phyloP scores from a whole-genome alignment of 2,797 vertebrate genomes.

The Trematomus bernacchii region DNA sequence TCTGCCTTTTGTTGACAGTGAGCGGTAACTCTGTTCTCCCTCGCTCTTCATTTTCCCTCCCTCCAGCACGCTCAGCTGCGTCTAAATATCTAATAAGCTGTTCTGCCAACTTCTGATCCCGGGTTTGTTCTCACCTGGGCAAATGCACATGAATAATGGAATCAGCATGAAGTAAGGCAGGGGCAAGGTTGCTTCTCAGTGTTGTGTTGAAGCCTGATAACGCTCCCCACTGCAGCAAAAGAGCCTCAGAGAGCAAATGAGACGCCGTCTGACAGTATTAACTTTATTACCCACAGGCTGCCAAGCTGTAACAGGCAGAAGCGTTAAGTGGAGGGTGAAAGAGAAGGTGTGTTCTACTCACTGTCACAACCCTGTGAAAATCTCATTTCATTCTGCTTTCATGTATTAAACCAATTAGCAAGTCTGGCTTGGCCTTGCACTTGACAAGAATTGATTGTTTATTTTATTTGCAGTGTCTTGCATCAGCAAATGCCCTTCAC shows the following conservation, averaged over 20 bases:
- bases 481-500: constrained; percentile 67
- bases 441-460: constrained; percentile 63
- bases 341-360: constrained; percentile 52
- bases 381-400: constrained; percentile 60
- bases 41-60: constrained; percentile 37
- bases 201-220: constrained; percentile 79
- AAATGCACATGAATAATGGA: constrained; percentile 85
- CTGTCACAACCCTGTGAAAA: constrained; percentile 65
- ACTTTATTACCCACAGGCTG: constrained; percentile 69
- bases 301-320: constrained; percentile 60
- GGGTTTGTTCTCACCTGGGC: constrained; percentile 83
- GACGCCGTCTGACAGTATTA: constrained; percentile 79
- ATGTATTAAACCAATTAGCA: constrained; percentile 67
- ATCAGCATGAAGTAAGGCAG: constrained; percentile 54
- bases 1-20: constrained; percentile 42
- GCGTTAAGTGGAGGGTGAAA: constrained; percentile 60
- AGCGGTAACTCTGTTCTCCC: constrained; percentile 20
- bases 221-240: constrained; percentile 60
- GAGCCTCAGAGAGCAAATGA: constrained; percentile 74
- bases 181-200: constrained; percentile 51
- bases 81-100: constrained; percentile 83
- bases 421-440: constrained; percentile 33
- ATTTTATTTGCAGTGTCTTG: constrained; percentile 68
- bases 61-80: constrained; percentile 44
- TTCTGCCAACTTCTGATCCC: constrained; percentile 76